Conservation (phyloP, 2,113 vertebrate genomes). For the Lepidothrix coronata region DNA sequence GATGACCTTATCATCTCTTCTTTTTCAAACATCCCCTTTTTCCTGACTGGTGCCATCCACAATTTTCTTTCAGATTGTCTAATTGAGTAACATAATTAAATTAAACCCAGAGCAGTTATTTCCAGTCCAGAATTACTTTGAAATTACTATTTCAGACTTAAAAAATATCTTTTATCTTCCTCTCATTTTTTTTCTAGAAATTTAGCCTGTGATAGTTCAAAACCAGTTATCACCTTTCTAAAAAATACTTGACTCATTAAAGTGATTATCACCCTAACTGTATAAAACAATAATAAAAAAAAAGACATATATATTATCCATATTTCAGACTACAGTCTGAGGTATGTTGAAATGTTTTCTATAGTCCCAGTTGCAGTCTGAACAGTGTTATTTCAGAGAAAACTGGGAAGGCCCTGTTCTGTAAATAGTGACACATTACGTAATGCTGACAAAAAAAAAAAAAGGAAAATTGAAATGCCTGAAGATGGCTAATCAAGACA, state of each 20-base stretch:
- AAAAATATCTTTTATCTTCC: neutral
- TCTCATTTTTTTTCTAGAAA: neutral
- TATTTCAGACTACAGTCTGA: neutral
- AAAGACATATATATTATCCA: neutral
- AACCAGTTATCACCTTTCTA: neutral
- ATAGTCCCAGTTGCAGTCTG: neutral
- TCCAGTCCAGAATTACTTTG: neutral
- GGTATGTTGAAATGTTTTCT: neutral
- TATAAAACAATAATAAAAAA: neutral
- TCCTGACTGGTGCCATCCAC: neutral
- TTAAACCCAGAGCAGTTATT: neutral
- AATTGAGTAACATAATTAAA: slow-evolving; percentile 31
- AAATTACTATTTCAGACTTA: neutral
- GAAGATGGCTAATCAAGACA: neutral
- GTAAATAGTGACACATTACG: neutral
- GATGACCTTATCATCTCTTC: neutral
- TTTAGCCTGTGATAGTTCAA: neutral
- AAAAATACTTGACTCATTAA: neutral
- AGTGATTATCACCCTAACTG: neutral
- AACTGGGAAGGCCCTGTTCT: neutral
- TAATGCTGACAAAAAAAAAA: neutral
- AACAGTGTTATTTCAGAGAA: neutral
- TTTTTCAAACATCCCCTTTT: neutral
- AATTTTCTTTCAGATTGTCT: neutral
- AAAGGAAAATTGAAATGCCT: neutral